Conservation (phyloP, 2,113 vertebrate species). For the Pica pica region DNA sequence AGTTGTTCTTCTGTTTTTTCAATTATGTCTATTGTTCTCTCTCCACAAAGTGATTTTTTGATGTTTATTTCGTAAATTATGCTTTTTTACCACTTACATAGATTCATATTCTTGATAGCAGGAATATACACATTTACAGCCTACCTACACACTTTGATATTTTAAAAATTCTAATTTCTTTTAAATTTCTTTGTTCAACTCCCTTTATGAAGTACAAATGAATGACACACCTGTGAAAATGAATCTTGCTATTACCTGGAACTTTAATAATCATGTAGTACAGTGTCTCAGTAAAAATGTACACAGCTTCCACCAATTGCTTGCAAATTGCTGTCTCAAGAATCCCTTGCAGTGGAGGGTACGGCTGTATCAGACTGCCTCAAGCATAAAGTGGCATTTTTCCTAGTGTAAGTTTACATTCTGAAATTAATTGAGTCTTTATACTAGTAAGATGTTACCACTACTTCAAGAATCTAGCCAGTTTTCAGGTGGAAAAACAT, state of each 20-base stretch:
- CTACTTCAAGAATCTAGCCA: neutral
- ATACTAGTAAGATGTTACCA: neutral
- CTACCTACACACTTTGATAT: neutral
- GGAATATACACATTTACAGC: neutral
- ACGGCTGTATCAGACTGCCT: neutral
- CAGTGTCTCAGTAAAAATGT: neutral
- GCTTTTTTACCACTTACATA: neutral
- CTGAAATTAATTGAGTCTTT: neutral
- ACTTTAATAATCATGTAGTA: neutral
- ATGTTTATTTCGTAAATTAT: neutral
- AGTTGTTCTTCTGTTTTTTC: neutral
- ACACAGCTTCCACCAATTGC: neutral
- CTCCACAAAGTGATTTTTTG: neutral
- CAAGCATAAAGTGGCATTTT: neutral
- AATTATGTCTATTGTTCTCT: neutral
- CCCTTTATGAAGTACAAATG: neutral
- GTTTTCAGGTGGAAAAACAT: neutral
- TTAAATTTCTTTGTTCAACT: neutral
- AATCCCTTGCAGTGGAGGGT: neutral
- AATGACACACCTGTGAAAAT: neutral
- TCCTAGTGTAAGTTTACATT: neutral
- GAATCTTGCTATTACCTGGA: neutral
- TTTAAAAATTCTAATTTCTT: neutral
- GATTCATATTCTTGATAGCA: neutral
- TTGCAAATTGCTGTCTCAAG: neutral